Evolutionary conservation across 37 sponge, comb jelly and placozoan species (phyloP).

Genomic region (Aplysina aerophoba): DNA sequence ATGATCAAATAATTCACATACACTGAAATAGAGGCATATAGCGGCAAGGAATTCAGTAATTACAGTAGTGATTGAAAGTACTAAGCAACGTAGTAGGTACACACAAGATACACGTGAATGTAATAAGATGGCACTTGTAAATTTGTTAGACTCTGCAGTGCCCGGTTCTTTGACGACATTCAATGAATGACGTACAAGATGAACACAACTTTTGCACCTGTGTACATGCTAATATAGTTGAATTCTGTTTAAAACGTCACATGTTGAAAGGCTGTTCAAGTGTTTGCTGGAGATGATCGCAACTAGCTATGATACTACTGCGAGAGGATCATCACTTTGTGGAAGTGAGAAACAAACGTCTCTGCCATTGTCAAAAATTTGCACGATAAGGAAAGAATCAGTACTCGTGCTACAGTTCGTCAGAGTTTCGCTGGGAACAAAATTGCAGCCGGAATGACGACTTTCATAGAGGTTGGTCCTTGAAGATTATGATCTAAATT

Average conservation of each 20-base stretch:
- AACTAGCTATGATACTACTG: neutral
- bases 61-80: no score
- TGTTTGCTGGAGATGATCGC: neutral
- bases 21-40: no score
- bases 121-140: no score
- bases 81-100: no score
- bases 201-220: neutral
- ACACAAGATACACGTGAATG: no score
- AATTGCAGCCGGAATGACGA: neutral
- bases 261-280: neutral
- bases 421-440: neutral
- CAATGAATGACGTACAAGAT: neutral
- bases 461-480: neutral
- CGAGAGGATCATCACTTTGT: neutral
- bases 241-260: neutral
- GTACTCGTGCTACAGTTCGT: neutral
- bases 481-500: neutral
- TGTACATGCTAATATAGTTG: neutral
- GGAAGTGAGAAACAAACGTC: neutral
- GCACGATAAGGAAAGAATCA: neutral
- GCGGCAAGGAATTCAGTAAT: no score
- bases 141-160: no score
- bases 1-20: no score
- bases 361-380: neutral
- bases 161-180: neutral